Evolutionary conservation across 2,888 invertebrate species (phyloP).

Genomic region (Caenorhabditis sp.): DNA sequence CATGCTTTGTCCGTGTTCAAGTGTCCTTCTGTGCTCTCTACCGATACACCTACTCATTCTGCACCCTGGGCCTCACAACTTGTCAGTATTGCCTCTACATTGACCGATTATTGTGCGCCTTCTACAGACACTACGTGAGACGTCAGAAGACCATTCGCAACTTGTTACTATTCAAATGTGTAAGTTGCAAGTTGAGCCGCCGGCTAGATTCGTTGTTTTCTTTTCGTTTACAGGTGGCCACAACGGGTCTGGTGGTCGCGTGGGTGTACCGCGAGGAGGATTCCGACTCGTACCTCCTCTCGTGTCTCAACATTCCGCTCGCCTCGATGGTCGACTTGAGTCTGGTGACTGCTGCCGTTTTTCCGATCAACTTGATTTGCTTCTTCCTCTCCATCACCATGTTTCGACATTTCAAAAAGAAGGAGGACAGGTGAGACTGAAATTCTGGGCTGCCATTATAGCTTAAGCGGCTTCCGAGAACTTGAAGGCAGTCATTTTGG

Average conservation of each 20-base stretch:
- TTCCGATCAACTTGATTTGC: slow-evolving; percentile 38
- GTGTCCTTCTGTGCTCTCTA: slow-evolving; percentile 34
- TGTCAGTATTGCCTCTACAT: slow-evolving; percentile 48
- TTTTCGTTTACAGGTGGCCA: not conserved
- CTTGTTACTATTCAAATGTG: slow-evolving; percentile 14
- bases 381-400: slow-evolving; percentile 32
- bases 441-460: too few relatives aligned
- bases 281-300: slow-evolving; percentile 30
- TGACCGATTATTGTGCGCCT: slow-evolving; percentile 24
- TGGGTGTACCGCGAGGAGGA: slow-evolving; percentile 39
- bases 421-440: slow-evolving; percentile 18
- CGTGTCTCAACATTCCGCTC: slow-evolving; percentile 36
- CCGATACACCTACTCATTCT: slow-evolving; percentile 38
- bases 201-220: slow-evolving; percentile 4
- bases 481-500: too few relatives aligned
- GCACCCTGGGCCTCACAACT: slow-evolving; percentile 23
- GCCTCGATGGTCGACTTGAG: slow-evolving; percentile 32
- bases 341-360: slow-evolving; percentile 20
- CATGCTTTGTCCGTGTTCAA: slow-evolving; percentile 25
- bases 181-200: not conserved
- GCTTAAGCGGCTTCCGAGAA: too few relatives aligned
- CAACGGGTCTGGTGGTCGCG: too few relatives aligned
- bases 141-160: slow-evolving; percentile 22
- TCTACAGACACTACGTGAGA: slow-evolving; percentile 4
- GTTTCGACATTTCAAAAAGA: slow-evolving; percentile 39